Evolutionary conservation across 2,113 vertebrate species (phyloP).

Genomic region (Loxodonta africana): DNA sequence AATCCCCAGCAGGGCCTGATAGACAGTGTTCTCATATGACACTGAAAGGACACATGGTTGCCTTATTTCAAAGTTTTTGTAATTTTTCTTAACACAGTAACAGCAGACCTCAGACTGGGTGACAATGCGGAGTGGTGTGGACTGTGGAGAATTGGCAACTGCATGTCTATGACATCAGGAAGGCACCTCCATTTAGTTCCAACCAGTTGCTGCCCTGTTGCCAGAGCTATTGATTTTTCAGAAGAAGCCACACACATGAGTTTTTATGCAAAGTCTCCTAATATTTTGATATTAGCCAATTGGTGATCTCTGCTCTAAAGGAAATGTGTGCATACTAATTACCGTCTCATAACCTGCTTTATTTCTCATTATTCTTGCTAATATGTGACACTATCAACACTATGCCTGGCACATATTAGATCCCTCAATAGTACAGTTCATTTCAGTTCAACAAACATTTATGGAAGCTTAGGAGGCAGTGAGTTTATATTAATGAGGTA

Average conservation of each 20-base stretch:
- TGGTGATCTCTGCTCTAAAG: background rate
- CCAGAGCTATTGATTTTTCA: background rate
- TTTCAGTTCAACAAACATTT: background rate
- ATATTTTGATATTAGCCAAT: background rate
- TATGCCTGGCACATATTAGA: background rate
- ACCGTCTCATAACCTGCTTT: background rate
- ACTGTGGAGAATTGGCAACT: background rate
- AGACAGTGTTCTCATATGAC: background rate
- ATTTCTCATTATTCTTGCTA: background rate
- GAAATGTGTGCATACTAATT: background rate
- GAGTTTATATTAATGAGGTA: background rate
- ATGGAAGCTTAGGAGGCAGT: background rate
- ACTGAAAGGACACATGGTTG: background rate
- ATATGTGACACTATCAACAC: background rate
- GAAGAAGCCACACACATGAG: background rate
- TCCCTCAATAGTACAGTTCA: background rate
- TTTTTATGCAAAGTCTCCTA: slow-evolving; percentile 6
- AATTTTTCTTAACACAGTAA: background rate
- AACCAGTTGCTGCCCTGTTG: background rate
- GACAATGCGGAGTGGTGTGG: background rate
- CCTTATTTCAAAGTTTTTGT: background rate
- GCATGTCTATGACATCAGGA: background rate
- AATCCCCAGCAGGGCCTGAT: background rate
- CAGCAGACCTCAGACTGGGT: background rate
- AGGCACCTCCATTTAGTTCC: background rate